These are phyloP conservation scores for Laupala kohalensis DNA, from an alignment of 1,140 invertebrate species.

Conservation along the genomic window DNA sequence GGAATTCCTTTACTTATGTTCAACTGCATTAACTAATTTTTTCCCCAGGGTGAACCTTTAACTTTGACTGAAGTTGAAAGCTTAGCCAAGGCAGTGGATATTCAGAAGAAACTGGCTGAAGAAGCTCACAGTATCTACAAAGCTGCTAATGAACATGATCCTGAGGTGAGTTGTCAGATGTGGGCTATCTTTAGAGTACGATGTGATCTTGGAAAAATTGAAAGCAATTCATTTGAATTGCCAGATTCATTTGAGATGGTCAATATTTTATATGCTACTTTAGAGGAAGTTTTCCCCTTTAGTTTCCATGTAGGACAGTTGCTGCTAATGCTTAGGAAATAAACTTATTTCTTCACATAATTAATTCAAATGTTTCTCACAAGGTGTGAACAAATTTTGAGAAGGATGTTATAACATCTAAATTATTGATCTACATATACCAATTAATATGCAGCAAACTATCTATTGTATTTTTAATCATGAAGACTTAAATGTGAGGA, in stretches of 20 bases:
- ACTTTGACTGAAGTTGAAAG: constrained; percentile 46
- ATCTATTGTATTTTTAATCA: no score
- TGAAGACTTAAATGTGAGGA: no score
- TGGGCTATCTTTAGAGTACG: not conserved
- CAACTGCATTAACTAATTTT: not conserved
- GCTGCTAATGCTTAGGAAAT: no score
- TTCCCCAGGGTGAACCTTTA: not conserved
- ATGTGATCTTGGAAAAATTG: not conserved
- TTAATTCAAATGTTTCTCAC: no score
- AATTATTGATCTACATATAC: no score
- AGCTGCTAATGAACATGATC: constrained; percentile 41
- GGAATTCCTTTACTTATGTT: not conserved
- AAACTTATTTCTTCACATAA: no score
- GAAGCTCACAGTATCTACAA: constrained; percentile 50
- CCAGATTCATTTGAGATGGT: not conserved
- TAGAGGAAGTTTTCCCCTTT: no score
- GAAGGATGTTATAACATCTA: no score
- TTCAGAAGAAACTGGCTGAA: constrained; percentile 53
- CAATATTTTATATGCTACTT: no score
- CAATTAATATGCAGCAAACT: no score
- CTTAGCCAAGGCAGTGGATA: constrained; percentile 58
- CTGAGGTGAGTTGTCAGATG: constrained; percentile 34
- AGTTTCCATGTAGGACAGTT: no score
- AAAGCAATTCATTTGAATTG: not conserved
- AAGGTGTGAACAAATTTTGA: no score